phyloP scores from a whole-genome alignment of 1,140 invertebrate genomes.

The Hesperophylax magnus region DNA sequence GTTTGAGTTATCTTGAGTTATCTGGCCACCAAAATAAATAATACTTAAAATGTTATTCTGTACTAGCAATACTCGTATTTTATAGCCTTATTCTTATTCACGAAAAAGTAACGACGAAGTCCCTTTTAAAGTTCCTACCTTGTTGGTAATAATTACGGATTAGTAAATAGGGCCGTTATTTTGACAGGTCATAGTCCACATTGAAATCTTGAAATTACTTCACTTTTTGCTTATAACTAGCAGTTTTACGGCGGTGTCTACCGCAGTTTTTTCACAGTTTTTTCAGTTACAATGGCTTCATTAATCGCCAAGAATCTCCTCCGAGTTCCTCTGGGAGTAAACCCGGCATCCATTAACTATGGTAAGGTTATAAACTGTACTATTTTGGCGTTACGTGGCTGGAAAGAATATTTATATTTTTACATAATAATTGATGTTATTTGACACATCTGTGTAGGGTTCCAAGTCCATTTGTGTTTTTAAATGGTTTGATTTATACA shows the following conservation, averaged over 20 bases:
- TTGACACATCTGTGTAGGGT: slow-evolving; percentile 15
- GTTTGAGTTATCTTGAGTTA: no score
- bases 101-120: not conserved
- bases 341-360: slow-evolving; percentile 38
- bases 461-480: slow-evolving; percentile 24
- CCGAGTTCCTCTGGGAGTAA: slow-evolving; percentile 34
- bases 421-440: slow-evolving; percentile 21
- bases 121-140: not conserved
- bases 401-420: slow-evolving; percentile 21
- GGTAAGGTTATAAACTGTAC: slow-evolving; percentile 22
- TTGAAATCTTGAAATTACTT: not conserved
- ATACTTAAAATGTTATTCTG: no score
- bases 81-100: not conserved
- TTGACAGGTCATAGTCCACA: slow-evolving; percentile 32
- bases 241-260: not conserved
- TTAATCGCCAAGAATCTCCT: slow-evolving; percentile 47
- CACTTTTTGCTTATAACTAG: not conserved
- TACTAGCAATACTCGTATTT: no score
- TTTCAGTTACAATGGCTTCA: slow-evolving; percentile 41
- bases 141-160: not conserved
- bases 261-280: not conserved
- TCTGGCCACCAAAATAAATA: no score
- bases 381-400: slow-evolving; percentile 26
- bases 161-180: slow-evolving; percentile 14
- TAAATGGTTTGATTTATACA: no score